phyloP scores from a whole-genome alignment of 2,888 invertebrate genomes.

The Anarsia innoxiella region DNA sequence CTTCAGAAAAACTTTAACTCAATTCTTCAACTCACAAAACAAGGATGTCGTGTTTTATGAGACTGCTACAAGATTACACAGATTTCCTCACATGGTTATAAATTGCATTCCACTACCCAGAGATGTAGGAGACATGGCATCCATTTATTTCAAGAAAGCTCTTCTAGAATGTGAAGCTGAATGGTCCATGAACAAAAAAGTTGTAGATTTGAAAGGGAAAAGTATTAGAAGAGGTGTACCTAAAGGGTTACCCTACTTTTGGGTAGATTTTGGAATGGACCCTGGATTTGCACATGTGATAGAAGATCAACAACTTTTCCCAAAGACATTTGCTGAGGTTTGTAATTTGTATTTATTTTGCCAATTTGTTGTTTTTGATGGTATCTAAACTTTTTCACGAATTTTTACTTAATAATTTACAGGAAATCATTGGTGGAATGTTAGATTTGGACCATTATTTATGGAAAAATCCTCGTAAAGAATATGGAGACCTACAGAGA shows the following conservation, averaged over 20 bases:
- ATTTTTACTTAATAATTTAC: slow-evolving; percentile 24
- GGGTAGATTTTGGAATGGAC: slow-evolving; percentile 93
- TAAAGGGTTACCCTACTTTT: slow-evolving; percentile 95
- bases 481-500: slow-evolving; percentile 84
- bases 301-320: slow-evolving; percentile 92
- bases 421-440: slow-evolving; percentile 97
- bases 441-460: slow-evolving; percentile 87
- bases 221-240: slow-evolving; percentile 89
- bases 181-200: slow-evolving; percentile 96
- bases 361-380: too few species aligned
- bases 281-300: slow-evolving; percentile 98
- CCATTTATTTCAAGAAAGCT: slow-evolving; percentile 99
- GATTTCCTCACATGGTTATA: slow-evolving; percentile 88
- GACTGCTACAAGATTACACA: slow-evolving; percentile 83
- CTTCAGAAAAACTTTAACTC: slow-evolving; percentile 85
- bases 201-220: slow-evolving; percentile 73
- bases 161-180: slow-evolving; percentile 95
- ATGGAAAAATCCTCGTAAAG: slow-evolving; percentile 89
- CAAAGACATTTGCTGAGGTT: slow-evolving; percentile 92
- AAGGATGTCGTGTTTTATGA: slow-evolving; percentile 94
- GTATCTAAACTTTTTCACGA: too few species aligned
- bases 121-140: slow-evolving; percentile 90
- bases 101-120: slow-evolving; percentile 92
- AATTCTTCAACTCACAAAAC: slow-evolving; percentile 82
- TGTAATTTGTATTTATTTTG: slow-evolving; percentile 20